Percentiles rank a stretch among this genome's conserved stretches.
These are phyloP conservation scores for Motacilla tschutschensis DNA, from an alignment of 2,113 vertebrate genomes.

Conservation along the genomic window DNA sequence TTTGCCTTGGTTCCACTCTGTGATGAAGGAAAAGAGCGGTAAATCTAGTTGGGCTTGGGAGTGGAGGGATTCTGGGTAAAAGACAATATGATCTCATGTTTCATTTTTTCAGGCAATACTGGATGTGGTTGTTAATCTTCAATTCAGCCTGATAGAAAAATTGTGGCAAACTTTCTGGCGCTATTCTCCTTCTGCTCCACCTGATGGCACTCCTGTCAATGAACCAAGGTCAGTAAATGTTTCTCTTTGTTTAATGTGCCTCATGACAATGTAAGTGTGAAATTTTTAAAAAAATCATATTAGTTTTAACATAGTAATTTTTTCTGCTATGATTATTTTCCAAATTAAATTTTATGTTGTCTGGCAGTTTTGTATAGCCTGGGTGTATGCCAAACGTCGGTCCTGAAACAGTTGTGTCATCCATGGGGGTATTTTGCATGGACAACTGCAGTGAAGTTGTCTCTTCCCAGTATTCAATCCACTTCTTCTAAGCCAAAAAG, in stretches of 20 bases:
- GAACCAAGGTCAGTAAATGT: slow-evolving; percentile 72
- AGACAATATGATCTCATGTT: not conserved
- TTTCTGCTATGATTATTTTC: not conserved
- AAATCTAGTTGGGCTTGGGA: not conserved
- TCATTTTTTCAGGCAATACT: slow-evolving; percentile 76
- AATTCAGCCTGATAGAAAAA: slow-evolving; percentile 86
- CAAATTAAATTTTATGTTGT: not conserved
- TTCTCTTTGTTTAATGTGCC: not conserved
- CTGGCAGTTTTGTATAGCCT: not conserved
- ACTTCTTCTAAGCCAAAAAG: not conserved
- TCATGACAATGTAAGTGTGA: not conserved
- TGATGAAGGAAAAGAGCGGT: not conserved
- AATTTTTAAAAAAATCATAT: not conserved
- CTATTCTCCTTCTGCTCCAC: slow-evolving; percentile 79
- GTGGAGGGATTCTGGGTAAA: not conserved
- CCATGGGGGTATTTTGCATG: not conserved
- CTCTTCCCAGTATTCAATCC: not conserved
- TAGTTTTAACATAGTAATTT: slow-evolving; percentile 22
- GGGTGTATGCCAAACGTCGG: not conserved
- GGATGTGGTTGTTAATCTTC: slow-evolving; percentile 85
- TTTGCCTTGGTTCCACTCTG: not conserved
- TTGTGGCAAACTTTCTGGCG: slow-evolving; percentile 87
- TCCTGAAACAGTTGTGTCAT: not conserved
- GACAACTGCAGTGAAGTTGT: not conserved
- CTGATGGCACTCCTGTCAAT: slow-evolving; percentile 77